Evolutionary conservation across 2,888 invertebrate species (phyloP).

Genomic region (Archips crataeganus): DNA sequence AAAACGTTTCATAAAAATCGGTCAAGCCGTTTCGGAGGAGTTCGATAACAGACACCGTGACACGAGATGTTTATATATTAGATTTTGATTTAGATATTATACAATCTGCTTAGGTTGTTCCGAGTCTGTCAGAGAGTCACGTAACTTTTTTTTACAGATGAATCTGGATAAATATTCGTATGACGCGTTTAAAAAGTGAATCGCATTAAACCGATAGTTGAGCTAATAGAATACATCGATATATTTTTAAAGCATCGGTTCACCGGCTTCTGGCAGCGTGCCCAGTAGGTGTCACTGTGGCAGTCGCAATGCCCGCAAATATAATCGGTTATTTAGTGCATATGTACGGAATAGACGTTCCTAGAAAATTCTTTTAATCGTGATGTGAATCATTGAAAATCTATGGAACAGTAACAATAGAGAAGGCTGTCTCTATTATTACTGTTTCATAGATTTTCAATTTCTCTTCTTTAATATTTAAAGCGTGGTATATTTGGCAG

Average conservation of each 20-base stretch:
- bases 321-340: constrained; percentile 27
- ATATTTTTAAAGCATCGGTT: constrained; percentile 14
- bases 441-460: no score
- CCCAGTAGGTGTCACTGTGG: background rate
- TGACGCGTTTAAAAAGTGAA: constrained; percentile 4
- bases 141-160: background rate
- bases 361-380: background rate
- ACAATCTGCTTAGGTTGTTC: no score
- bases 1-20: no score
- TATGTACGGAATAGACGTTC: background rate
- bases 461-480: no score
- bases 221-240: constrained; percentile 7
- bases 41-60: no score
- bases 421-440: no score
- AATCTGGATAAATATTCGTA: background rate
- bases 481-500: no score
- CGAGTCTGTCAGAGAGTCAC: no score
- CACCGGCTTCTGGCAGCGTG: constrained; percentile 3
- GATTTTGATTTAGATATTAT: no score
- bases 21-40: no score
- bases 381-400: background rate
- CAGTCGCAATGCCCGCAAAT: background rate
- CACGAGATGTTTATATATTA: no score
- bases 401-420: no score
- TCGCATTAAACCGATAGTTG: background rate